phyloP scores from a whole-genome alignment of 1,140 invertebrate species.

The Palaemon carinicauda region DNA sequence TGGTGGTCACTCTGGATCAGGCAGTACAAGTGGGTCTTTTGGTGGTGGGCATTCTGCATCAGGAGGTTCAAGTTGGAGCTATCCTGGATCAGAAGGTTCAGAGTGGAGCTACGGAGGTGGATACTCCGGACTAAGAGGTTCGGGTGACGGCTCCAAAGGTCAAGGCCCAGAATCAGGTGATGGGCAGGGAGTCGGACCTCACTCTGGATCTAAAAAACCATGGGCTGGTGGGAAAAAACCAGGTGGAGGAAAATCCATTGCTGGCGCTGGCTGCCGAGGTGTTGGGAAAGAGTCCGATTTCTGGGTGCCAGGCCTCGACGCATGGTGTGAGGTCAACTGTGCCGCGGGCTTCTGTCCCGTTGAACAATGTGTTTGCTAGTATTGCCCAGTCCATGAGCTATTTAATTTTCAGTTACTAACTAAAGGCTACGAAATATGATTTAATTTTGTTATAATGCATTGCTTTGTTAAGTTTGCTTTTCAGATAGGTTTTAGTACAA shows the following conservation, averaged over 20 bases:
- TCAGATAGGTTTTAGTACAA: not conserved
- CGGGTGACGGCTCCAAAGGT: not conserved
- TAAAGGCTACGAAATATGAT: not conserved
- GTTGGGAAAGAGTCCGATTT: not conserved
- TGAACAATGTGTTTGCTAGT: not conserved
- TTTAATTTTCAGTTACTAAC: no score
- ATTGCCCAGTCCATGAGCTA: no score
- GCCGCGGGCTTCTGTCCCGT: not conserved
- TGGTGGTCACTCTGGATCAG: no score
- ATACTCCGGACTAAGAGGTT: not conserved
- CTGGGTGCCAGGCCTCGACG: not conserved
- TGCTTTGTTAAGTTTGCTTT: not conserved
- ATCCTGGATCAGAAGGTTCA: no score
- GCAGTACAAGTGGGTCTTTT: no score
- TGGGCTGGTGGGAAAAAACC: not conserved
- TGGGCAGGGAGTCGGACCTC: no score
- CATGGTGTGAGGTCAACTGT: not conserved
- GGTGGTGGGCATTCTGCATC: no score
- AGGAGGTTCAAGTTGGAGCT: no score
- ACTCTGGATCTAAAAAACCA: no score
- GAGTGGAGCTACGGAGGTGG: no score
- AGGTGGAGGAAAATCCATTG: not conserved
- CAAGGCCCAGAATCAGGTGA: not conserved
- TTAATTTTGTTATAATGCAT: not conserved
- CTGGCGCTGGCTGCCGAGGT: not conserved